Percentiles rank a stretch among this genome's conserved stretches.
Conservation (phyloP, 2,113 vertebrate genomes). For the Phylloscopus trochilus region DNA sequence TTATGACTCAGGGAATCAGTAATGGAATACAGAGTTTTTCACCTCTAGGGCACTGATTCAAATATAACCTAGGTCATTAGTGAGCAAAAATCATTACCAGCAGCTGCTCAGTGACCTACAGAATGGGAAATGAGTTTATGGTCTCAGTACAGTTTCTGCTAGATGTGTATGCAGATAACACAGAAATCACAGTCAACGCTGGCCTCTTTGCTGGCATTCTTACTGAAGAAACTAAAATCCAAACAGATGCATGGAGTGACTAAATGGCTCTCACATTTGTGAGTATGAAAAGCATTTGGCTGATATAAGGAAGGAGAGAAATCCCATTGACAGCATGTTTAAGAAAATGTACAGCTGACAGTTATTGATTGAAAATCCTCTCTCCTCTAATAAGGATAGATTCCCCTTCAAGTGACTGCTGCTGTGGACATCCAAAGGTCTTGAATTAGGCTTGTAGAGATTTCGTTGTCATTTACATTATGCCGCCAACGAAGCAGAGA, state of each 20-base stretch:
- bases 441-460: constrained; percentile 1
- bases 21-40: constrained; percentile 58
- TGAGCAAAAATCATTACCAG: constrained; percentile 62
- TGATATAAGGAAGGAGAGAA: not conserved
- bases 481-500: not conserved
- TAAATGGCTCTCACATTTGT: constrained; percentile 32
- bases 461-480: constrained; percentile 26
- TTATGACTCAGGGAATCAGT: constrained; percentile 44
- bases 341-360: constrained; percentile 58
- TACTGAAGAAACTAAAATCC: not conserved
- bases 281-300: constrained; percentile 18
- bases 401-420: constrained; percentile 42
- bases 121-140: constrained; percentile 43
- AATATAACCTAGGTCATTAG: constrained; percentile 63
- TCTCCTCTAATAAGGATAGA: constrained; percentile 48
- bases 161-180: not conserved
- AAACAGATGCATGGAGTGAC: not conserved
- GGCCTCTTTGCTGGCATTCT: not conserved
- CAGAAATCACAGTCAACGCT: not conserved
- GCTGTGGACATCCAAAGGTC: constrained; percentile 28
- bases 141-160: constrained; percentile 7
- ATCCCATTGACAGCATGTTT: constrained; percentile 15
- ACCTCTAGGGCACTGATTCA: constrained; percentile 63
- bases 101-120: constrained; percentile 61
- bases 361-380: constrained; percentile 59